Conservation (phyloP, 92 coral and sea anemone genomes). For the Palythoa caribaeorum region DNA sequence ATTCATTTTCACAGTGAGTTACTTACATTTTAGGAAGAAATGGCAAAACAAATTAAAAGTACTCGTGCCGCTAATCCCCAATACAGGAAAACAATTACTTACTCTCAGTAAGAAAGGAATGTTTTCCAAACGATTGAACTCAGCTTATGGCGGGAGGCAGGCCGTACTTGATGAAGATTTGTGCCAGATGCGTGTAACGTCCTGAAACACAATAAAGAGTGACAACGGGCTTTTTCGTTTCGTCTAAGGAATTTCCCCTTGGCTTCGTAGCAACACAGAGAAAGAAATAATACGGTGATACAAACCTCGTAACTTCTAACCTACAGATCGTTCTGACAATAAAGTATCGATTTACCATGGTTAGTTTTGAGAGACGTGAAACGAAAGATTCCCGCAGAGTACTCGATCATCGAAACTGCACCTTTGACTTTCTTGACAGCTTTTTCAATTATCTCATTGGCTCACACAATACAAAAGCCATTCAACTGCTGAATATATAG, state of each 20-base stretch:
- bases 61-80: conserved; percentile 43
- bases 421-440: conserved; percentile 67
- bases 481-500: conserved; percentile 47
- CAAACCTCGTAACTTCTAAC: conserved; percentile 26
- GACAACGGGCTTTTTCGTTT: neutral
- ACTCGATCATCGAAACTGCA: conserved; percentile 40
- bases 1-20: conserved; percentile 24
- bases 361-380: conserved; percentile 33
- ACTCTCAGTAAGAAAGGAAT: conserved; percentile 33
- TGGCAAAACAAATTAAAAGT: conserved; percentile 41
- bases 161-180: neutral
- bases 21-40: conserved; percentile 38
- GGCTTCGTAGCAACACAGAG: conserved; percentile 19
- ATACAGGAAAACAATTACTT: conserved; percentile 50
- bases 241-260: neutral
- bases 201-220: neutral
- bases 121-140: conserved; percentile 23
- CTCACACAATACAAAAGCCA: conserved; percentile 66
- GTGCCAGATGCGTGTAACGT: neutral
- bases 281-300: conserved; percentile 17
- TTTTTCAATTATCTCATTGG: conserved; percentile 66
- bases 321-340: conserved; percentile 14
- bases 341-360: conserved; percentile 45
- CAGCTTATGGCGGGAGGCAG: conserved; percentile 40
- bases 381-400: conserved; percentile 53